Evolutionary conservation across 2,797 vertebrate species (phyloP).

Genomic region (Amazona finschi): DNA sequence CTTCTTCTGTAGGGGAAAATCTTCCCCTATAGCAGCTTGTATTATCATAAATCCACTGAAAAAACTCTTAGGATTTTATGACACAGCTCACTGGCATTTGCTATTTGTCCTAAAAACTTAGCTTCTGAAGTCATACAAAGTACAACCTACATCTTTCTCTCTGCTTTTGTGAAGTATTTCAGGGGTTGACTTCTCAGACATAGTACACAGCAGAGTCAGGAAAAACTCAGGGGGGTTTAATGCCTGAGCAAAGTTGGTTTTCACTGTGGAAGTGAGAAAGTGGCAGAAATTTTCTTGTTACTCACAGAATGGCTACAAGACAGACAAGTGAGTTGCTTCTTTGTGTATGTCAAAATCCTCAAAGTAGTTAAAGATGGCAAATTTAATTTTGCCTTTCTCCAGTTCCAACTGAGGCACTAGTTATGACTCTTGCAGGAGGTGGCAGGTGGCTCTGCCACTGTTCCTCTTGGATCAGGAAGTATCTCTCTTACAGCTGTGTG

Average conservation of each 20-base stretch:
- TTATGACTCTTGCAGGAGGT: neutral
- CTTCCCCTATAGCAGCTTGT: neutral
- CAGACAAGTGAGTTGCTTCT: neutral
- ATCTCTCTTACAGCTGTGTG: neutral
- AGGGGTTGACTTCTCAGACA: neutral
- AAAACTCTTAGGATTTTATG: neutral
- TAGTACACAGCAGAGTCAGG: neutral
- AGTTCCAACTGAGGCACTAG: neutral
- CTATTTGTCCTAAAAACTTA: neutral
- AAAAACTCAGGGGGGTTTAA: neutral
- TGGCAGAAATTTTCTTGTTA: neutral
- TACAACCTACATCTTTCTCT: neutral
- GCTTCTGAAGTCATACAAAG: neutral
- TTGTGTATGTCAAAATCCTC: neutral
- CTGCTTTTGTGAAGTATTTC: neutral
- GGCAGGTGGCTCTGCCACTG: rapidly evolving
- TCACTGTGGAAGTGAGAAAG: neutral
- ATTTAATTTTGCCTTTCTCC: neutral
- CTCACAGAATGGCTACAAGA: neutral
- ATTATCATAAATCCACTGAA: neutral
- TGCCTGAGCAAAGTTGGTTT: neutral
- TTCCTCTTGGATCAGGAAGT: neutral
- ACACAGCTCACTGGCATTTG: neutral
- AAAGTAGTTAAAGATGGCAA: neutral
- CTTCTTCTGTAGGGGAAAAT: neutral